phyloP scores from a whole-genome alignment of 2,113 vertebrate genomes.

The Cairina moschata region DNA sequence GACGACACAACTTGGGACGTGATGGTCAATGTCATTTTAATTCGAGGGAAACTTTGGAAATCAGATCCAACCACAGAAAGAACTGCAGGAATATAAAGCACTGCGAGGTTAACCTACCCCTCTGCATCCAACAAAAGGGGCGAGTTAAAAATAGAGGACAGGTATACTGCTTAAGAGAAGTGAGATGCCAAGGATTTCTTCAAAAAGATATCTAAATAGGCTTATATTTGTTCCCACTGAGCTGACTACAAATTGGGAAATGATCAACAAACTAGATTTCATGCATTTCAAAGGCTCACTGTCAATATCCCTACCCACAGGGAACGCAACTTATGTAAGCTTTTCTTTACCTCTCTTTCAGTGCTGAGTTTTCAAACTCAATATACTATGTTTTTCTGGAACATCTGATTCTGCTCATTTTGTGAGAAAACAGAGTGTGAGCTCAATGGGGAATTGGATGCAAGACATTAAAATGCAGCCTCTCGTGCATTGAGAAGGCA shows the following conservation, averaged over 20 bases:
- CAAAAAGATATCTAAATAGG: not conserved
- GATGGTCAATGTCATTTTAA: constrained; percentile 34
- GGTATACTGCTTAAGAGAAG: constrained; percentile 1
- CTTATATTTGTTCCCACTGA: not conserved
- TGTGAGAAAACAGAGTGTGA: constrained; percentile 7
- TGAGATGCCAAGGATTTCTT: not conserved
- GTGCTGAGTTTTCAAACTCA: constrained; percentile 8
- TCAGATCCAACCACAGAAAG: not conserved
- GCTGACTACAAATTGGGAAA: constrained; percentile 1
- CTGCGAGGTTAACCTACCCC: not conserved
- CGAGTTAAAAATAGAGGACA: not conserved
- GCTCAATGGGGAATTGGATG: not conserved
- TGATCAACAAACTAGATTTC: constrained; percentile 21
- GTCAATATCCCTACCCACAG: not conserved
- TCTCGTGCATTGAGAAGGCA: not conserved
- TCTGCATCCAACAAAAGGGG: not conserved
- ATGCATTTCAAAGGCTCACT: constrained; percentile 32
- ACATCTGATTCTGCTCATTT: constrained; percentile 18
- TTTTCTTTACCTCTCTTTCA: not conserved
- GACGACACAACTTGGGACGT: constrained; percentile 24
- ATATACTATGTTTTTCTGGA: not conserved
- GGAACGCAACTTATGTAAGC: not conserved
- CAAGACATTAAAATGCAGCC: not conserved
- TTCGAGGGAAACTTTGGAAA: constrained; percentile 9
- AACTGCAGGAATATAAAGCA: constrained; percentile 35